Percentiles rank a stretch among this genome's conserved stretches.
Conservation (phyloP, 2,888 invertebrate species). For the Amphipyra tragopoginis region DNA sequence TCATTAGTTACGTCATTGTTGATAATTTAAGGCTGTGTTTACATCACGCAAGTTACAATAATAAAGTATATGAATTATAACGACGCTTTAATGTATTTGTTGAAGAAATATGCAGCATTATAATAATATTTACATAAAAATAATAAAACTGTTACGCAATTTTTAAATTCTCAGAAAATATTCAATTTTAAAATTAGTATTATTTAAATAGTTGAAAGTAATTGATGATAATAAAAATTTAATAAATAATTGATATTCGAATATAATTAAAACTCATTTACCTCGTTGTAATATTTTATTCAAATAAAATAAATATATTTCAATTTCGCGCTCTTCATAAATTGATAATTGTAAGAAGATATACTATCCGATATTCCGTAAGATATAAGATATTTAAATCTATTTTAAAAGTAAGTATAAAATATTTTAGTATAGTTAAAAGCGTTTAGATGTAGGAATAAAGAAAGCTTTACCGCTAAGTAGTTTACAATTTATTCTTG, state of each 20-base stretch:
- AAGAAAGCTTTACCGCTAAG: constrained; percentile 45
- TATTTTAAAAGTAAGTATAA: constrained; percentile 40
- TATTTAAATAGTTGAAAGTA: background rate
- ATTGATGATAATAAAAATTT: constrained; percentile 6
- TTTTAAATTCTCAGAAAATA: constrained; percentile 1
- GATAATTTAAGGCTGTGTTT: constrained; percentile 10
- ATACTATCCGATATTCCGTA: constrained; percentile 20
- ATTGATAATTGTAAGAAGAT: constrained; percentile 2
- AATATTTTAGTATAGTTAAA: constrained; percentile 22
- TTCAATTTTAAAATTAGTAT: constrained; percentile 16
- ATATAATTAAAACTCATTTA: constrained; percentile 36
- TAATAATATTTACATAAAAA: constrained; percentile 22
- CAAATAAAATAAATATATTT: background rate
- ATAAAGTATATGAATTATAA: background rate
- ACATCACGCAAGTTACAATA: constrained; percentile 10
- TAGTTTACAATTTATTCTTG: constrained; percentile 62
- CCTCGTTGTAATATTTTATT: constrained; percentile 27
- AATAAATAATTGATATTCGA: constrained; percentile 22
- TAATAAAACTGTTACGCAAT: constrained; percentile 12
- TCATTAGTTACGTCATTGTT: background rate
- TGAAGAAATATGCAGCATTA: constrained; percentile 32
- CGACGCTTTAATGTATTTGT: constrained; percentile 15
- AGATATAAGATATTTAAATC: constrained; percentile 24
- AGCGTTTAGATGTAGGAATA: constrained; percentile 35
- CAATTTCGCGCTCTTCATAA: constrained; percentile 10